Conservation (phyloP, 1,140 invertebrate species). For the Arion vulgaris region DNA sequence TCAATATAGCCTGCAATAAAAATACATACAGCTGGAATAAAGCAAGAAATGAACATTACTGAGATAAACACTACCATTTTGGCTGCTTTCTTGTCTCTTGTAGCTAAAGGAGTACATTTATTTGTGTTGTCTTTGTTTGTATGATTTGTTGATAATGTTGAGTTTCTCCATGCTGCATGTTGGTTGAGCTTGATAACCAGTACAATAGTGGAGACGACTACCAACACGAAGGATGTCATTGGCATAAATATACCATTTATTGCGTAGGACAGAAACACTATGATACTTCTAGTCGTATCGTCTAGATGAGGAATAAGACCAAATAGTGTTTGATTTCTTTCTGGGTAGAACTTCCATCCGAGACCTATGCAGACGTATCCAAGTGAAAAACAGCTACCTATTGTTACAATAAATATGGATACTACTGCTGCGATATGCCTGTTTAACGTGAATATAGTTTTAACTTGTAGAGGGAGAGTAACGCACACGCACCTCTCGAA, state of each 20-base stretch:
- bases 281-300: neutral
- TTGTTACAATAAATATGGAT: neutral
- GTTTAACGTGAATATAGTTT: neutral
- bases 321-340: conserved; percentile 9
- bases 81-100: neutral
- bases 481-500: conserved; percentile 19
- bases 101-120: neutral
- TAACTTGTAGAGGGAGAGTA: neutral
- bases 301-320: neutral
- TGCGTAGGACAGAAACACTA: neutral
- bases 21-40: neutral
- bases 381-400: neutral
- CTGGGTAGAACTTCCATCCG: neutral
- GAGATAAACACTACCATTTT: conserved; percentile 26
- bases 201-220: neutral
- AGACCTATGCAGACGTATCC: neutral
- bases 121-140: neutral
- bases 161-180: neutral
- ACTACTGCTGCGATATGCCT: neutral
- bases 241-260: neutral
- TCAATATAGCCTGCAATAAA: neutral
- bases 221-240: neutral
- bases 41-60: conserved; percentile 18
- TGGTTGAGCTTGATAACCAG: neutral
- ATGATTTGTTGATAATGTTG: neutral